These are phyloP conservation scores for Calephelis perditalis DNA, from an alignment of 2,888 invertebrate species.

Conservation along the genomic window DNA sequence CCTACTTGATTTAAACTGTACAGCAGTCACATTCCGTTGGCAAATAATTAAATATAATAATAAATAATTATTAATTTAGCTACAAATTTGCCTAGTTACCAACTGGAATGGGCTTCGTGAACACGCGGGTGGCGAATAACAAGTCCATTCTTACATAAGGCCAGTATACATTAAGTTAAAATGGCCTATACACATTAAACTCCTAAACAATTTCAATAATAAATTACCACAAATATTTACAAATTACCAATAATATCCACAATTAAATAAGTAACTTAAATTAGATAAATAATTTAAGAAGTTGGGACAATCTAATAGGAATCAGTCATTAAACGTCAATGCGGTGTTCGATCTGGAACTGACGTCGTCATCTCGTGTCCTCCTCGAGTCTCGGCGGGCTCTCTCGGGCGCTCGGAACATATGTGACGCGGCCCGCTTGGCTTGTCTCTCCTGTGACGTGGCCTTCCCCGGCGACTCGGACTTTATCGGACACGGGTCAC, in stretches of 20 bases:
- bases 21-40: conserved; percentile 76
- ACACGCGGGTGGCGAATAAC: conserved; percentile 76
- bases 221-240: conserved; percentile 74
- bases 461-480: conserved; percentile 32
- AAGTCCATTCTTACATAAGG: conserved; percentile 66
- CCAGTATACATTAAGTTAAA: conserved; percentile 44
- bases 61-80: conserved; percentile 72
- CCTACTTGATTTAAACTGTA: conserved; percentile 65
- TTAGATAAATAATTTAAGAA: conserved; percentile 70
- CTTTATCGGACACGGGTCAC: conserved; percentile 31
- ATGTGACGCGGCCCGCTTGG: conserved; percentile 37
- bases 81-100: conserved; percentile 74
- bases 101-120: conserved; percentile 73
- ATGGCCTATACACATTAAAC: conserved; percentile 54
- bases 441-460: conserved; percentile 25
- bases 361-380: conserved; percentile 44
- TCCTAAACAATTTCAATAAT: conserved; percentile 69
- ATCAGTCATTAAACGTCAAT: conserved; percentile 71
- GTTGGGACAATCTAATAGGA: conserved; percentile 73
- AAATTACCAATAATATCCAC: conserved; percentile 61
- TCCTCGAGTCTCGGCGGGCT: conserved; percentile 30
- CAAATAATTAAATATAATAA: conserved; percentile 66
- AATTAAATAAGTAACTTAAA: conserved; percentile 70
- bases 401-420: conserved; percentile 32
- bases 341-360: conserved; percentile 49